phyloP scores from a whole-genome alignment of 2,797 vertebrate genomes.

The Clarias pachynema region DNA sequence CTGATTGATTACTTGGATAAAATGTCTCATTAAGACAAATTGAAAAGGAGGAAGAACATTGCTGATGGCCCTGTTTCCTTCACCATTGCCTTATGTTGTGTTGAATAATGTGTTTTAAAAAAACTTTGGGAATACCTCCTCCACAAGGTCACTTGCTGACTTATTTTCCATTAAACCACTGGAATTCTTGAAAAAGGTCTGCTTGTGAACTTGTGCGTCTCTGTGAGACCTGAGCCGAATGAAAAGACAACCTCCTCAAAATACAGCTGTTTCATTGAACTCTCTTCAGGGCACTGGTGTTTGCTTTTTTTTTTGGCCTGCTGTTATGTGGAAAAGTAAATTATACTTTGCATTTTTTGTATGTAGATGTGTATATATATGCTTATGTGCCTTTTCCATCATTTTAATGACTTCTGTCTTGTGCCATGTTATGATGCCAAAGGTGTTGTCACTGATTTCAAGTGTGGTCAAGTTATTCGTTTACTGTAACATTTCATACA shows the following conservation, averaged over 20 bases:
- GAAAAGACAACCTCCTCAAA: constrained; percentile 40
- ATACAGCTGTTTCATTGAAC: constrained; percentile 17
- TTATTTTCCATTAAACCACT: constrained; percentile 35
- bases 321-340: constrained; percentile 14
- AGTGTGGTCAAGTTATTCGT: background rate
- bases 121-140: background rate
- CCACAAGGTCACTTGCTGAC: background rate
- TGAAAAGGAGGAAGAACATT: background rate
- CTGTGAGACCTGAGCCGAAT: constrained; percentile 21
- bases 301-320: background rate
- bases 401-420: constrained; percentile 13
- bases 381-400: background rate
- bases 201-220: constrained; percentile 8
- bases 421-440: constrained; percentile 40
- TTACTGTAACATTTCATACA: constrained; percentile 29
- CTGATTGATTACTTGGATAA: background rate
- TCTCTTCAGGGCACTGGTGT: constrained; percentile 29
- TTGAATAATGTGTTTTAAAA: background rate
- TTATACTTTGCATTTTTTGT: constrained; percentile 35
- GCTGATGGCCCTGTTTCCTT: constrained; percentile 9
- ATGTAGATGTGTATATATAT: background rate
- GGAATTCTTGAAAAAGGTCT: constrained; percentile 31
- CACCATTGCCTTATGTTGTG: constrained; percentile 16
- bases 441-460: constrained; percentile 2
- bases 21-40: background rate